Evolutionary conservation across 2,888 invertebrate species (phyloP).

Genomic region (Metacarcinus magister): DNA sequence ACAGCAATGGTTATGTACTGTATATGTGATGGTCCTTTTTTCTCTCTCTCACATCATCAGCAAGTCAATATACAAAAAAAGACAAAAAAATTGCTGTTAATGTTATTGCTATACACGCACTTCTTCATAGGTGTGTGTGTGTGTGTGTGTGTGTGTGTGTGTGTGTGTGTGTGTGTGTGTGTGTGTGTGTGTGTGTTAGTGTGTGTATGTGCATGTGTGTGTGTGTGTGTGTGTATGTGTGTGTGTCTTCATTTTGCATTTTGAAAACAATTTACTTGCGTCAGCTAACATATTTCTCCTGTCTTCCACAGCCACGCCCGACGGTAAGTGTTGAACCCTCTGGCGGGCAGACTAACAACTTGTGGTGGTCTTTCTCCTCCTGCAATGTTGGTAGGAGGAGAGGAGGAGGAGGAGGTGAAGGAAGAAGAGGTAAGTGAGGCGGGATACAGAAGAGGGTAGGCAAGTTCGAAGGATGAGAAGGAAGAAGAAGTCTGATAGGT

Average conservation of each 20-base stretch:
- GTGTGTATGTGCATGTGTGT: constrained; percentile 26
- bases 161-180: background rate
- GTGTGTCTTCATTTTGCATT: background rate
- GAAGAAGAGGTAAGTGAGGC: background rate
- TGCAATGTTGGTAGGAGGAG: background rate
- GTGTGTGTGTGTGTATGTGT: constrained; percentile 11
- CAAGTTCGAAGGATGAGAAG: background rate
- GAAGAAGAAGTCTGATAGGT: background rate
- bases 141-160: too few species aligned
- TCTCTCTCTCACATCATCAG: background rate
- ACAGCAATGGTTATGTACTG: too few species aligned
- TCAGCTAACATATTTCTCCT: constrained; percentile 20
- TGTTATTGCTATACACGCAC: too few species aligned
- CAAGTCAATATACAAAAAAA: background rate
- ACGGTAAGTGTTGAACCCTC: background rate
- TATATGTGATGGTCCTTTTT: too few species aligned
- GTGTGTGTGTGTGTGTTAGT: constrained; percentile 3
- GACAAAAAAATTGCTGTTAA: background rate
- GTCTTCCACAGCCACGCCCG: constrained; percentile 21
- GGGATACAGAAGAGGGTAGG: too few species aligned
- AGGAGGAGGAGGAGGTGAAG: background rate
- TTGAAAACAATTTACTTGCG: background rate
- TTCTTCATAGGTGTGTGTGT: too few species aligned
- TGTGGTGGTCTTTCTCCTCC: background rate
- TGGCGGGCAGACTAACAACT: background rate